Base-by-base conservation (phyloP, 2,888 invertebrate species). In the Aelia acuminata region DNA sequence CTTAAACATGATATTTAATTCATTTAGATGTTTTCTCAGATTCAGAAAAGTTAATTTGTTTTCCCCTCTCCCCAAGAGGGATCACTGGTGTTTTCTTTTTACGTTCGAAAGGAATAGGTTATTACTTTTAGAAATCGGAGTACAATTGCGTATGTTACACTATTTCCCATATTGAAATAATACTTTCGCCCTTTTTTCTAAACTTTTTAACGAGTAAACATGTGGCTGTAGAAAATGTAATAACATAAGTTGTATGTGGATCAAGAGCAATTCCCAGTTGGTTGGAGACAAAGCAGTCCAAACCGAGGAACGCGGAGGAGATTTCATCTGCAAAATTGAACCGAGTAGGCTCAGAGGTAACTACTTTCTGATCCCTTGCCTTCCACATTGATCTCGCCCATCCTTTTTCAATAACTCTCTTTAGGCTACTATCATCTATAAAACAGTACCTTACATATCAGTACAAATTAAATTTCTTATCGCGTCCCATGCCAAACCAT, bases 301-400 rank as follows among this genome's bases (percentile, higher is more conserved):
- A 26, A 26, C 57, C 11, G n/a, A 26, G 57, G 11, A 57, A 26
- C 57, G 57, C 26, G 3, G 26, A 57, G 3, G 26, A 57, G 57
- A 57, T 57, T 57, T 57, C 57, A 57, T 57, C 57, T 26, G 13
- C 26, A 26, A 57, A 57, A 57, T 57, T 57, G 57, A 57, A 57
- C 57, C n/a, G 3, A 57, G 26, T 4, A 8, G 13, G 57, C 57
- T 57, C 11, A 57, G 57, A 4, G 2, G 26, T 57, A 57, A 57
- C 57, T 57, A 57, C 26, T 26, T 57, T 26, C 57, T 26, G 57
- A 57, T 57, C 57, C 57, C 57, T 22, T 13, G 57, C 26, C 57
- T 57, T 57, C 26, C 26, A 57, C 26, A 57, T 57, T 57, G 57
- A 57, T 57, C 26, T n/a, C 3, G 7, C 57, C 26, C n/a, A 13